Base-by-base conservation (phyloP, 2,888 invertebrate species). In the Entomobrya multifasciata region DNA sequence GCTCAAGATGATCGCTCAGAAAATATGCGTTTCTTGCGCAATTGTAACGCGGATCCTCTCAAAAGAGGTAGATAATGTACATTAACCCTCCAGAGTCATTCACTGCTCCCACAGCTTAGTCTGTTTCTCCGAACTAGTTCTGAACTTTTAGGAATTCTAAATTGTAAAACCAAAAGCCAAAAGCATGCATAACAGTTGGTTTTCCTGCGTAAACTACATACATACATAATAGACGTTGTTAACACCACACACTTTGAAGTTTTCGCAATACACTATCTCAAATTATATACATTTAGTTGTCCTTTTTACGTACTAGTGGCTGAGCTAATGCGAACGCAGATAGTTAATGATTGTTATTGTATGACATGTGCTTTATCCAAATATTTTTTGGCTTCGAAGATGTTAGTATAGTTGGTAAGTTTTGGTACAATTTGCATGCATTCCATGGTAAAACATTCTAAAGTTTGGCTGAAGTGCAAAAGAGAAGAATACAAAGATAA, bases 181-280 rank as follows among this genome's bases (percentile, higher is more conserved):
- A n/a, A 82, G 30, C 60, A 72, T 44, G 74, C 49, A 60, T 82
- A 82, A 62, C 74, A 74, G 82, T 82, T 82, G 74, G 74, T 60
- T 36, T 57, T 57, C 49, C 22, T 49, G 52, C 13, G n/a, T n/a
- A 22, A 17, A 41, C 17, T 49, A 36, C 52, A 41, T 20, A 13
- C 49, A 62, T 15, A 36, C 15, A 36, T n/a, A 49, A 49, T 49
- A 22, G 20, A 4, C 13, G 13, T 49, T 49, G 13, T 49, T 49
- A n/a, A 49, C 5, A 44, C 11, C 6, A 49, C 2, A 49, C 49
- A 13, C 13, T 49, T 49, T 10, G 13, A 49, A 15, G n/a, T 49
- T 15, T 36, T 36, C 36, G 8, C 36, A 36, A 11, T 17, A 10
- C 6, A 10, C n/a, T 52, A 13, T 17, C 13, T 36, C 36, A 36